A percentile compares a stretch with the other conserved stretches of the same genome.
These are phyloP conservation scores for Micromussa lordhowensis DNA, from an alignment of 92 coral and sea anemone genomes.

Conservation along the genomic window DNA sequence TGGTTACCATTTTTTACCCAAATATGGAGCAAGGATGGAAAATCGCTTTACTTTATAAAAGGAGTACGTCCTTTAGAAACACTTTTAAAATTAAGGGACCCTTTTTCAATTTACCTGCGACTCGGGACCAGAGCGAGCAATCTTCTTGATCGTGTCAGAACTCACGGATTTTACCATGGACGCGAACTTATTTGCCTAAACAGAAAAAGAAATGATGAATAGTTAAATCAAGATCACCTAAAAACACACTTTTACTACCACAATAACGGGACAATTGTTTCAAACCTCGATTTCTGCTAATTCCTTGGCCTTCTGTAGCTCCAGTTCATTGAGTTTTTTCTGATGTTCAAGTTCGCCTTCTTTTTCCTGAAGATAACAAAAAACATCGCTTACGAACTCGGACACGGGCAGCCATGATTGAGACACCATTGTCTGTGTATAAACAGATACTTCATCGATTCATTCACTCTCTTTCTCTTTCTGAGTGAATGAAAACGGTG, in stretches of 20 bases:
- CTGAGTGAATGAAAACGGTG: not conserved
- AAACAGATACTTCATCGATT: too few relatives aligned
- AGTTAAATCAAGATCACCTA: not conserved
- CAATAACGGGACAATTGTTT: not conserved
- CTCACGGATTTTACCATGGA: constrained; percentile 81
- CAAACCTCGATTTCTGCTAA: constrained; percentile 89
- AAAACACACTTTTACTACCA: not conserved
- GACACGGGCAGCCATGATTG: not conserved
- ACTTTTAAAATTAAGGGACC: not conserved
- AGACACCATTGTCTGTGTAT: too few relatives aligned
- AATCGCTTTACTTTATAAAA: not conserved
- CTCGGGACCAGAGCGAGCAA: constrained; percentile 89
- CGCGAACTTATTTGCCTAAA: constrained; percentile 75
- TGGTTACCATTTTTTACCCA: not conserved
- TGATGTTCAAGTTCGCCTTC: constrained; percentile 75
- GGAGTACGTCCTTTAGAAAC: not conserved
- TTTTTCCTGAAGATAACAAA: constrained; percentile 59
- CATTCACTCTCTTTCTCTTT: not conserved
- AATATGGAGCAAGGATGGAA: not conserved
- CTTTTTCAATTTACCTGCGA: constrained; percentile 73
- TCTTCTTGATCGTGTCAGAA: constrained; percentile 76
- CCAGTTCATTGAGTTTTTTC: constrained; percentile 77
- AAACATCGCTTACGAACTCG: not conserved
- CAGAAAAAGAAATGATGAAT: not conserved
- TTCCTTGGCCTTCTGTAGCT: constrained; percentile 78